phyloP scores from a whole-genome alignment of 2,888 invertebrate genomes.

The Pinctada fucata region DNA sequence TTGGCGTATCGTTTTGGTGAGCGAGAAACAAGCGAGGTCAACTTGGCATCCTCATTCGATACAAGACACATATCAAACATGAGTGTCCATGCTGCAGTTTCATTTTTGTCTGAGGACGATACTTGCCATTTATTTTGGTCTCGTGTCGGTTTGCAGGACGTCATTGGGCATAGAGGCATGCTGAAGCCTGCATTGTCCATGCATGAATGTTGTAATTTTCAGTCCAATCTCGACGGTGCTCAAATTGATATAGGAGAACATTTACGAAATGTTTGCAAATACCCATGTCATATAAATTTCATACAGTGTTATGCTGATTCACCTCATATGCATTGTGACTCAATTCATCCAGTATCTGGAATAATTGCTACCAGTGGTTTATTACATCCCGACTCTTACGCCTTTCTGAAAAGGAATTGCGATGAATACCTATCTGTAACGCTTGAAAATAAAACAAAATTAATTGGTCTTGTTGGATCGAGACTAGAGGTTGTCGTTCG shows the following conservation, averaged over 20 bases:
- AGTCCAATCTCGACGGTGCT: constrained; percentile 16
- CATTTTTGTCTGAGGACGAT: not conserved
- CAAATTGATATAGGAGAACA: not conserved
- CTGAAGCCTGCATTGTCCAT: constrained; percentile 2
- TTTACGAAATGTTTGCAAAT: not conserved
- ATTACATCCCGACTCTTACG: not conserved
- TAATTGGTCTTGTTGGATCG: no score
- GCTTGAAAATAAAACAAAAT: no score
- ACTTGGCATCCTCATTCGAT: not conserved
- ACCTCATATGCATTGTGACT: not conserved
- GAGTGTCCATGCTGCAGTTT: constrained; percentile 10
- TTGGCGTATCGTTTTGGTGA: constrained; percentile 15
- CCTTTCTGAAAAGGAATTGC: constrained; percentile 6
- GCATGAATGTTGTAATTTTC: constrained; percentile 9
- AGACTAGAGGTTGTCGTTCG: no score
- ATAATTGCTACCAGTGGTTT: constrained; percentile 9
- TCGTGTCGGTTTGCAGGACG: not conserved
- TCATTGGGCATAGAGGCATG: constrained; percentile 11
- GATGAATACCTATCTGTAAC: constrained; percentile 1
- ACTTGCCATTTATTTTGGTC: constrained; percentile 7
- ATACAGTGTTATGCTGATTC: constrained; percentile 12
- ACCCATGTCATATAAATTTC: not conserved
- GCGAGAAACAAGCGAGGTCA: not conserved
- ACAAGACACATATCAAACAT: not conserved
- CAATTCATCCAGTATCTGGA: constrained; percentile 11